A percentile compares a stretch with the other conserved stretches of the same genome.
Evolutionary conservation across 2,113 vertebrate genomes (phyloP).

Genomic region (Nothocercus julius): DNA sequence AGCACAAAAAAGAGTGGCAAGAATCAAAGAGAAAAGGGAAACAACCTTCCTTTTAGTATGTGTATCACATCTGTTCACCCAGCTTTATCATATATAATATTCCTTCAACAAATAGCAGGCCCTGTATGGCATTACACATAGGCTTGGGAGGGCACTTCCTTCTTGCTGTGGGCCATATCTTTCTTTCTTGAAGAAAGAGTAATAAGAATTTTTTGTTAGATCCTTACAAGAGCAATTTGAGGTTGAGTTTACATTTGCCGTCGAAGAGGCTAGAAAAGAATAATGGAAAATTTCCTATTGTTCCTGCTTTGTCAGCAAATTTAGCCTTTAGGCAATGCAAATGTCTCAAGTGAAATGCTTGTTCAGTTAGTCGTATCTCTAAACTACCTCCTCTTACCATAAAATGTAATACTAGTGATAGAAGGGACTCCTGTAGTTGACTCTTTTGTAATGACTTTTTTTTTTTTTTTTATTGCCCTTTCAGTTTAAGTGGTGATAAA

Average conservation of each 20-base stretch:
- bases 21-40: neutral
- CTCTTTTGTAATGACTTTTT: neutral
- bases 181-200: neutral
- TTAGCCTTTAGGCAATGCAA: neutral
- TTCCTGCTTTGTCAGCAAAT: neutral
- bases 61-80: neutral
- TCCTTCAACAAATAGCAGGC: neutral
- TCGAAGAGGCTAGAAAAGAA: neutral
- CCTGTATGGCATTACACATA: neutral
- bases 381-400: neutral
- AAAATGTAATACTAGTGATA: neutral
- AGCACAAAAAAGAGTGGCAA: neutral
- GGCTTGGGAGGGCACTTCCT: neutral
- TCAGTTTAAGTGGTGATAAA: neutral
- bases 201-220: neutral
- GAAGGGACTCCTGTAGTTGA: accelerated
- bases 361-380: neutral
- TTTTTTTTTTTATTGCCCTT: neutral
- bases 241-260: neutral
- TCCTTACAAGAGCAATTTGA: too few relatives aligned
- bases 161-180: neutral
- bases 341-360: neutral
- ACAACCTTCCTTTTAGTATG: neutral
- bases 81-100: neutral
- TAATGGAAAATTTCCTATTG: neutral